These are phyloP conservation scores for Aporrectodea caliginosa DNA, from an alignment of 1,140 invertebrate species.

Conservation along the genomic window DNA sequence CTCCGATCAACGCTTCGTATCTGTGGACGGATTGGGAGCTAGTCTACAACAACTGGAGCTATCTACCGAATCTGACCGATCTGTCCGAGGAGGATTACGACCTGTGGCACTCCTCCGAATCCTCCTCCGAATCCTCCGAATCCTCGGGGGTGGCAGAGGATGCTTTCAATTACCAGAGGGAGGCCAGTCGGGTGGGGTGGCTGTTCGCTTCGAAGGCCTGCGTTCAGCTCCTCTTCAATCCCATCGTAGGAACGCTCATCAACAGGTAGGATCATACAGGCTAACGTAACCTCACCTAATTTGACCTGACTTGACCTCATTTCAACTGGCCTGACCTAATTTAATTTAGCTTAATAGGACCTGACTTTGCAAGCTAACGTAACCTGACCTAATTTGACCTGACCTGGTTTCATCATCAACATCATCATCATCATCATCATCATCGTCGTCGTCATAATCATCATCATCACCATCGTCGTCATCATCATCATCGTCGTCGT, in stretches of 20 bases:
- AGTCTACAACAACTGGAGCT: background rate
- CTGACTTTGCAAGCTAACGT: background rate
- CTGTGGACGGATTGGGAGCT: background rate
- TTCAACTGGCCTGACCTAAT: too few species aligned
- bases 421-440: background rate
- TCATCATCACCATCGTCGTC: background rate
- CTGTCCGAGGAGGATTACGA: background rate
- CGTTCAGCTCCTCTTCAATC: slow-evolving; percentile 89
- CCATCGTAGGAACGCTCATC: slow-evolving; percentile 88
- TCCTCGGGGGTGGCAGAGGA: slow-evolving; percentile 42
- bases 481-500: background rate
- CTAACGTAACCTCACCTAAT: too few species aligned
- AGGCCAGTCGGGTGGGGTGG: slow-evolving; percentile 64
- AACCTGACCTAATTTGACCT: background rate
- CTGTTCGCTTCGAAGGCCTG: slow-evolving; percentile 96
- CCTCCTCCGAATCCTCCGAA: slow-evolving; percentile 55
- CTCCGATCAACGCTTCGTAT: background rate
- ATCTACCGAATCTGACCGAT: background rate
- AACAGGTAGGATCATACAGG: slow-evolving; percentile 85
- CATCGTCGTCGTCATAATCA: too few species aligned
- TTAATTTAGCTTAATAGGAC: too few species aligned
- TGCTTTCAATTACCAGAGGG: slow-evolving; percentile 23
- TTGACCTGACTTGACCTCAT: too few species aligned
- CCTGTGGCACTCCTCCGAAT: slow-evolving; percentile 23
- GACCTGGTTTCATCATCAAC: background rate